Conservation (phyloP, 2,888 invertebrate genomes). For the Lagria hirta region DNA sequence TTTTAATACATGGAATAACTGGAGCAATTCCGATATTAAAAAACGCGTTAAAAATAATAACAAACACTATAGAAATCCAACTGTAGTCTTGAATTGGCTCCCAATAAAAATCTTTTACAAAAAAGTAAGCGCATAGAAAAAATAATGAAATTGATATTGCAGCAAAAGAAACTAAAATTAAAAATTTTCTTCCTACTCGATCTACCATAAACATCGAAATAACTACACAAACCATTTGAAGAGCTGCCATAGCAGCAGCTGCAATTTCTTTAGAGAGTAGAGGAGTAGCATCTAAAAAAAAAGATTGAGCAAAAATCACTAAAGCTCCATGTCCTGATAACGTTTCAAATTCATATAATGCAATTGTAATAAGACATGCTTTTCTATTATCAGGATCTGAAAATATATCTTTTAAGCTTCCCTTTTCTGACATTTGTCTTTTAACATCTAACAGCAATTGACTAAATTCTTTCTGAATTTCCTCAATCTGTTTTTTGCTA, state of each 20-base stretch:
- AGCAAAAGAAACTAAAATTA: slow-evolving; percentile 38
- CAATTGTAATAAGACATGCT: slow-evolving; percentile 63
- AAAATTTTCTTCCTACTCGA: slow-evolving; percentile 40
- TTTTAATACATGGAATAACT: slow-evolving; percentile 29
- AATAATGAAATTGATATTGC: slow-evolving; percentile 43
- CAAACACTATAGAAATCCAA: neutral
- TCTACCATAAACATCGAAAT: slow-evolving; percentile 42
- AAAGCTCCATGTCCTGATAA: slow-evolving; percentile 42
- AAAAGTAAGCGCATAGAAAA: slow-evolving; percentile 41
- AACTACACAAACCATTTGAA: slow-evolving; percentile 48
- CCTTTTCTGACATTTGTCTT: slow-evolving; percentile 47
- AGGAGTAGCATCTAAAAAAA: slow-evolving; percentile 44
- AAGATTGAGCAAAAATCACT: slow-evolving; percentile 41
- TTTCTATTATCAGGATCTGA: slow-evolving; percentile 60
- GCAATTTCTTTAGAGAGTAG: slow-evolving; percentile 43
- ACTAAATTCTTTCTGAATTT: neutral
- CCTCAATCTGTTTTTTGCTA: neutral
- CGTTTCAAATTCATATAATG: slow-evolving; percentile 50
- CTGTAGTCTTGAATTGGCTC: neutral
- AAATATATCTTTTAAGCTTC: slow-evolving; percentile 59
- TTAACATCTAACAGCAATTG: neutral
- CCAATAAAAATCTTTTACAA: slow-evolving; percentile 50
- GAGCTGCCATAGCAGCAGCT: slow-evolving; percentile 52
- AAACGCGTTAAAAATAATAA: neutral
- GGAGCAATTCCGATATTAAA: neutral